These are phyloP conservation scores for Phania funesta DNA, from an alignment of 2,888 invertebrate species.

Conservation along the genomic window DNA sequence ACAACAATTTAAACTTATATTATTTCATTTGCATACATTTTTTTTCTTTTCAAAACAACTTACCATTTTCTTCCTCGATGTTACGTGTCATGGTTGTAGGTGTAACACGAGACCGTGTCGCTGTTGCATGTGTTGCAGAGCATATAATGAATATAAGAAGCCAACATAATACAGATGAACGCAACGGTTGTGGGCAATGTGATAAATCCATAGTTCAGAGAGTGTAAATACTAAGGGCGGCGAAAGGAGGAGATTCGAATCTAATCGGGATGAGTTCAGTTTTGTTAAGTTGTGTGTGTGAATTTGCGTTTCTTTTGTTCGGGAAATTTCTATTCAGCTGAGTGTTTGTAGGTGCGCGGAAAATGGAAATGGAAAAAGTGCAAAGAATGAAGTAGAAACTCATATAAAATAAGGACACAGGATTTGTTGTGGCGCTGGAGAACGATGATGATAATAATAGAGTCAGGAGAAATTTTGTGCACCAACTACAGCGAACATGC, in stretches of 20 bases:
- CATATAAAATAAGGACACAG: background rate
- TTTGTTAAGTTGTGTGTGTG: conserved; percentile 1
- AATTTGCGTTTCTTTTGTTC: background rate
- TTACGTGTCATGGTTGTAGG: conserved; percentile 78
- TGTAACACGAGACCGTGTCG: conserved; percentile 76
- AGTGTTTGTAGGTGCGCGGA: background rate
- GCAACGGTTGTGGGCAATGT: conserved; percentile 27
- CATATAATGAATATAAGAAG: conserved; percentile 69
- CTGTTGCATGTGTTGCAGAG: conserved; percentile 63
- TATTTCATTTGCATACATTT: background rate
- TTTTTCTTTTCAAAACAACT: conserved; percentile 68
- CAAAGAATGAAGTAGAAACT: background rate
- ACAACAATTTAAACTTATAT: background rate
- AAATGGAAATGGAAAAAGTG: background rate
- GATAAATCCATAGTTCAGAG: conserved; percentile 59
- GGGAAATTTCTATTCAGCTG: conserved; percentile 18
- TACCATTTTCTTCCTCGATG: conserved; percentile 80
- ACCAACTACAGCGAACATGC: background rate
- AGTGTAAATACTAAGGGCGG: background rate
- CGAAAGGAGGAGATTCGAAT: background rate
- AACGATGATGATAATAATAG: background rate
- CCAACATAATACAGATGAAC: conserved; percentile 64
- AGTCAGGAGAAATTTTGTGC: background rate
- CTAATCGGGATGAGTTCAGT: background rate
- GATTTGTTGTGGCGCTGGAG: background rate